Evolutionary conservation across 2,113 vertebrate genomes (phyloP).

Genomic region (Mugil cephalus): DNA sequence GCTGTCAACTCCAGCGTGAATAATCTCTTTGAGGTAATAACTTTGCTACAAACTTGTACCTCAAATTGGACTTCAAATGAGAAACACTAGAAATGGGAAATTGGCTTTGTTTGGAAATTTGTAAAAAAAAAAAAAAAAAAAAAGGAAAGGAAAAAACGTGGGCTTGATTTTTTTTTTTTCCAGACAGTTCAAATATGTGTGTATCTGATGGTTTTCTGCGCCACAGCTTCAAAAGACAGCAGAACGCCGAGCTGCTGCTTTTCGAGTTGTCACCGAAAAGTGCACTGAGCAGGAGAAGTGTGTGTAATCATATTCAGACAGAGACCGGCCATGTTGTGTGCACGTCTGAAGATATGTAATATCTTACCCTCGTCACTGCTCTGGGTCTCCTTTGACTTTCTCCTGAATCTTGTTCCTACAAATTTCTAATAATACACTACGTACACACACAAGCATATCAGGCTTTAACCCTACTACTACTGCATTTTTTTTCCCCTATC

Average conservation of each 20-base stretch:
- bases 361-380: too few relatives aligned
- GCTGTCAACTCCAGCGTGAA: conserved; percentile 27
- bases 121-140: too few relatives aligned
- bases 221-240: not conserved
- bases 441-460: too few relatives aligned
- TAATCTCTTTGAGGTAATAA: conserved; percentile 19
- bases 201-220: not conserved
- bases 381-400: too few relatives aligned
- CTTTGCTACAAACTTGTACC: conserved; percentile 11
- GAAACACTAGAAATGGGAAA: conserved; percentile 20
- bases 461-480: too few relatives aligned
- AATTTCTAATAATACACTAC: too few relatives aligned
- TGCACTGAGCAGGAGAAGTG: not conserved
- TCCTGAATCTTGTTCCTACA: too few relatives aligned
- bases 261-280: conserved; percentile 4
- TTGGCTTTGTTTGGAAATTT: not conserved
- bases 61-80: conserved; percentile 16
- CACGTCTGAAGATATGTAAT: too few relatives aligned
- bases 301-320: conserved; percentile 7
- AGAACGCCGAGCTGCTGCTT: conserved; percentile 4
- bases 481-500: too few relatives aligned
- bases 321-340: not conserved
- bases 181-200: not conserved
- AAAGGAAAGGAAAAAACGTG: too few relatives aligned
- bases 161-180: too few relatives aligned